phyloP scores from a whole-genome alignment of 2,797 vertebrate genomes.

The Centroberyx gerrardi region DNA sequence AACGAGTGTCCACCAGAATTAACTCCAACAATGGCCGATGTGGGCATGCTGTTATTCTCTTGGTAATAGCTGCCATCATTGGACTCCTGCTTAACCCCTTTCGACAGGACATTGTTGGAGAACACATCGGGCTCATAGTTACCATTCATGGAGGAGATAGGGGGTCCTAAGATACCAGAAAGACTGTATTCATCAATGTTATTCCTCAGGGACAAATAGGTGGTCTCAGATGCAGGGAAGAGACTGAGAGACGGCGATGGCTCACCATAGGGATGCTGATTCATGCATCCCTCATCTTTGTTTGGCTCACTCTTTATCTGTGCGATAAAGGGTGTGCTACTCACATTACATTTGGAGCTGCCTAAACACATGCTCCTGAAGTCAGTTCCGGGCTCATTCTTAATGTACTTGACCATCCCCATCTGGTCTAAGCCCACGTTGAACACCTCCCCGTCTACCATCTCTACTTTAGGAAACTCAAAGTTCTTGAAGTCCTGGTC shows the following conservation, averaged over 20 bases:
- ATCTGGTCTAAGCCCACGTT: constrained; percentile 90
- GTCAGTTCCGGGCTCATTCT: constrained; percentile 94
- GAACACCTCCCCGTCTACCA: constrained; percentile 90
- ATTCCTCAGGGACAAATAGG: constrained; percentile 98
- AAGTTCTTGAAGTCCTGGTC: constrained; percentile 92
- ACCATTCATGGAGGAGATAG: constrained; percentile 93
- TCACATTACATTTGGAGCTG: constrained; percentile 86
- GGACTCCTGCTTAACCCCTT: constrained; percentile 97
- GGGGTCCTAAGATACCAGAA: constrained; percentile 98
- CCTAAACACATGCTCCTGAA: constrained; percentile 94
- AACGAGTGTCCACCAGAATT: constrained; percentile 99
- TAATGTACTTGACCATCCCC: constrained; percentile 96
- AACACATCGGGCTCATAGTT: constrained; percentile 93
- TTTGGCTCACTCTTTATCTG: constrained; percentile 95
- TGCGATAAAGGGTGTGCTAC: constrained; percentile 89
- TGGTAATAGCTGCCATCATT: constrained; percentile 96
- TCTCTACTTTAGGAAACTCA: constrained; percentile 95
- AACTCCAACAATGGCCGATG: constrained; percentile 98
- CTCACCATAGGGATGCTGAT: constrained; percentile 89
- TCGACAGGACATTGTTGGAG: constrained; percentile 89
- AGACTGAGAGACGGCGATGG: constrained; percentile 89
- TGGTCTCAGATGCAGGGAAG: constrained; percentile 95
- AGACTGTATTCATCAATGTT: constrained; percentile 98
- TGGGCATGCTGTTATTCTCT: constrained; percentile 91
- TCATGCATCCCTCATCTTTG: constrained; percentile 94